These are phyloP conservation scores for Stichodactyla mertensii DNA, from an alignment of 64 coral and sea anemone genomes.

Conservation along the genomic window DNA sequence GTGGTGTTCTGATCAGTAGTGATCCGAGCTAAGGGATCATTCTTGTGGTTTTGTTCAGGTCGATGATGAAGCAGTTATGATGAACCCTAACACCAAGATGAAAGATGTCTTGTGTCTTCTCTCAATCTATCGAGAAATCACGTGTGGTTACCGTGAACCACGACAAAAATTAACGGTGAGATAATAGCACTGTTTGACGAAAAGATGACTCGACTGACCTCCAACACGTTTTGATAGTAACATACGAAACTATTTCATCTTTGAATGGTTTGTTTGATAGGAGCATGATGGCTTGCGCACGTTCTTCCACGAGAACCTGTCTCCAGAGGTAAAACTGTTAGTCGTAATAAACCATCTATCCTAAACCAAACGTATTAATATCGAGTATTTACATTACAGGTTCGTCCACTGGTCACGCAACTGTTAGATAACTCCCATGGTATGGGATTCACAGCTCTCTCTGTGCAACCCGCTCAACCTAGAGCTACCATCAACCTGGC, in stretches of 20 bases:
- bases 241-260: too few species aligned
- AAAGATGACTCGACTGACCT: too few species aligned
- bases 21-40: neutral
- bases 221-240: too few species aligned
- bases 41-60: neutral
- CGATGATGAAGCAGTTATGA: neutral
- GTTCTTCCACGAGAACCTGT: neutral
- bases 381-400: neutral
- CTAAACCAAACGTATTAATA: neutral
- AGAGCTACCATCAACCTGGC: constrained; percentile 8
- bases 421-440: constrained; percentile 41
- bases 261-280: neutral
- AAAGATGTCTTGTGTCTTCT: constrained; percentile 19
- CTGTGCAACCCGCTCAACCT: constrained; percentile 25
- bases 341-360: neutral
- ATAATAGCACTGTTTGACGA: neutral
- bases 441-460: neutral
- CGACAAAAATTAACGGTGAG: neutral
- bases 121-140: constrained; percentile 27
- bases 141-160: neutral
- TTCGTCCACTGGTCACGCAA: constrained; percentile 20
- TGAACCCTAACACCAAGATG: neutral
- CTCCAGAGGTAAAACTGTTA: neutral
- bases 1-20: neutral
- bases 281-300: neutral